Base-by-base conservation (phyloP, 2,113 vertebrate genomes). In the Tretioscincus oriximinensis region DNA sequence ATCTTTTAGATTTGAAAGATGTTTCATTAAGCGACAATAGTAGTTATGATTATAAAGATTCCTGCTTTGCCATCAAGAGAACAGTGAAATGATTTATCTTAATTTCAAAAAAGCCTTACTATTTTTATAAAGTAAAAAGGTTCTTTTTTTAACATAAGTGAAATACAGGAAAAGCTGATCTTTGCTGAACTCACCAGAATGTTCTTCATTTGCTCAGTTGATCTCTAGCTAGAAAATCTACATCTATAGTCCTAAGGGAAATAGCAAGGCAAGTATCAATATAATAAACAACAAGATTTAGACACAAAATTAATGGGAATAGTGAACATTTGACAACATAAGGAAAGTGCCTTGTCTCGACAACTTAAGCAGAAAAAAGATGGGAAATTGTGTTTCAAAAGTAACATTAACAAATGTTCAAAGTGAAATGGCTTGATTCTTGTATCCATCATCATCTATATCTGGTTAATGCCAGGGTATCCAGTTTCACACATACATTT, bases 381-480 rank as follows among this genome's bases (percentile, higher is more conserved):
- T 63, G 26, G 28, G 22, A 1, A 31, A 18, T 68, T 68, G 49
- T 24, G 54, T 73, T 79, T 82, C 77, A 22, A 84, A 64, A 65
- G 35, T 76, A 81, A 88, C 80, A 75, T 78, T 0, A 2, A 11
- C 73, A 68, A 0, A 0, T 76, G 74, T 69, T 83, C 58, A 47
- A 82, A 91, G 88, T 84, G 45, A 89, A 90, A 87, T 88, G 88
- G 58, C 84, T 84, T 82, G 71, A 75, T 85, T 77, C 78, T 83
- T 68, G 76, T 71, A 90, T 74, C 80, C 47, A 54, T 65, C 21
- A 86, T 63, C 71, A 90, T 90, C 61, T 69, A 68, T 73, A 81
- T 82, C 76, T 82, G 77, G 84, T 80, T 86, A 89, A 86, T 82
- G 83, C 75, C 51, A 75, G 73, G 68, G 67, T 81, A 88, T 83